Conservation (phyloP, 1,140 invertebrate species). For the honey bee (Apis mellifera) region DNA sequence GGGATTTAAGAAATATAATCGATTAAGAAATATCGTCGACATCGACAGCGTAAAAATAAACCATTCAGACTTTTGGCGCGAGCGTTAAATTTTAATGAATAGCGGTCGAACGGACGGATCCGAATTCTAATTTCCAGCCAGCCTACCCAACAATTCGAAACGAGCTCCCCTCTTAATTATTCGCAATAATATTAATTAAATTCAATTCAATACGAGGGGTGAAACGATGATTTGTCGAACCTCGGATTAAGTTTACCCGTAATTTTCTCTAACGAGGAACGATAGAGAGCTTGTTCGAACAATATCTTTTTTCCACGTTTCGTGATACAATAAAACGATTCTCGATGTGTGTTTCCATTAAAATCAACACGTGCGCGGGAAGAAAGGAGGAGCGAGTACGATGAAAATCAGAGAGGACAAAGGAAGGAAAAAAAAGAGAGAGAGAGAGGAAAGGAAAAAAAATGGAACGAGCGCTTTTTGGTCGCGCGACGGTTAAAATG, state of each 20-base stretch:
- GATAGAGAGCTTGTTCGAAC: neutral
- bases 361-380: too few species aligned
- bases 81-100: conserved; percentile 37
- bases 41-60: neutral
- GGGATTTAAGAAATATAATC: too few species aligned
- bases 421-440: neutral
- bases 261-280: neutral
- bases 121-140: conserved; percentile 4
- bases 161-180: conserved; percentile 22
- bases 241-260: neutral
- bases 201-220: neutral
- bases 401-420: neutral
- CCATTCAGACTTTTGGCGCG: conserved; percentile 14
- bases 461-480: neutral
- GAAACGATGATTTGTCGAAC: conserved; percentile 18
- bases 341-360: too few species aligned
- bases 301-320: neutral
- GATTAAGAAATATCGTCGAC: too few species aligned
- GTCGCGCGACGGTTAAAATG: neutral
- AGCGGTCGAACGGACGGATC: neutral
- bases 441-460: neutral
- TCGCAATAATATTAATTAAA: conserved; percentile 29
- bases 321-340: neutral
- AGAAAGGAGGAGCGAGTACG: neutral
- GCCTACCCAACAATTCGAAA: neutral